These are phyloP conservation scores for Catharus bicknelli DNA, from an alignment of 2,113 vertebrate genomes.

Conservation along the genomic window DNA sequence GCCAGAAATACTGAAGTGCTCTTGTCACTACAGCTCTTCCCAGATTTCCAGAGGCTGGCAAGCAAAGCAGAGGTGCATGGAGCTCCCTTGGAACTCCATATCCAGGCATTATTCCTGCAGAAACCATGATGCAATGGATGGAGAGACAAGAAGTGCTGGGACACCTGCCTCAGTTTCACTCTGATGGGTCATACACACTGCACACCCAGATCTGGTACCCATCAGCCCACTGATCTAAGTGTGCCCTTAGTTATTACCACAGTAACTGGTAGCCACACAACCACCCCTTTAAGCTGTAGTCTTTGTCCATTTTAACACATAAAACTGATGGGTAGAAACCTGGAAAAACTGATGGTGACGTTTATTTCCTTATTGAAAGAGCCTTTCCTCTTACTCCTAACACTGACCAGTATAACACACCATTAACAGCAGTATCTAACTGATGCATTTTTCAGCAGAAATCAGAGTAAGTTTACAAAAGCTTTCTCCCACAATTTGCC, in stretches of 20 bases:
- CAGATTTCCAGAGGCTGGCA: background rate
- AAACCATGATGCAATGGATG: background rate
- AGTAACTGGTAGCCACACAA: background rate
- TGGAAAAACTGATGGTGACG: background rate
- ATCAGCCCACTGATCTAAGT: background rate
- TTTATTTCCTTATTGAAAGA: background rate
- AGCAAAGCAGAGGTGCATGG: background rate
- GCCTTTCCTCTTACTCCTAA: background rate
- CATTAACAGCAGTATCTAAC: accelerated
- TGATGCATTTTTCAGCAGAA: background rate
- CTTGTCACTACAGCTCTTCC: background rate
- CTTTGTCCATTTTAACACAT: background rate
- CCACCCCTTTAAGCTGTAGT: background rate
- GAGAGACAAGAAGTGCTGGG: background rate
- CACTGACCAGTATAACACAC: background rate
- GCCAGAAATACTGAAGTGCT: background rate
- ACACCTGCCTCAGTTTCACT: background rate
- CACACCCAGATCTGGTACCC: background rate
- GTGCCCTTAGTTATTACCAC: background rate
- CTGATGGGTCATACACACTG: background rate
- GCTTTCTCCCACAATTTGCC: background rate
- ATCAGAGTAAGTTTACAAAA: background rate
- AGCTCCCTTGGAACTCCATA: background rate
- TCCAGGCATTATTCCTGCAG: background rate
- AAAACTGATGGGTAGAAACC: background rate